Conservation (phyloP, 2,113 vertebrate species). For the Gorsachius goisagi region DNA sequence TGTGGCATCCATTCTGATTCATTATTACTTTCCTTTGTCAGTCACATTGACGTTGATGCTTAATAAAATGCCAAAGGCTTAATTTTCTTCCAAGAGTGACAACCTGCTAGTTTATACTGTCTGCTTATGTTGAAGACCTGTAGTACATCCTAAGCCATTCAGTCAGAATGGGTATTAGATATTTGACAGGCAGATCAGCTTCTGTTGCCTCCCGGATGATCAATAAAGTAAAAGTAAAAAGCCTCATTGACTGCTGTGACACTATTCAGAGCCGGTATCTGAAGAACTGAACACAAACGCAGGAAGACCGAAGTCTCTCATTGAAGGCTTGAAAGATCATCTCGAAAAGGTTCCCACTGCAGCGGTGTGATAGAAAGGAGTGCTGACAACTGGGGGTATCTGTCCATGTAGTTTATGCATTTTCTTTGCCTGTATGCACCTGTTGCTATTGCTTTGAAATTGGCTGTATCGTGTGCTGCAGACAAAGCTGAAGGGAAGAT, state of each 20-base stretch:
- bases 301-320: background rate
- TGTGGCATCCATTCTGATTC: background rate
- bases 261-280: background rate
- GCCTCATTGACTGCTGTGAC: background rate
- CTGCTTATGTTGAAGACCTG: background rate
- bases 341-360: background rate
- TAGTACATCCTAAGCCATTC: background rate
- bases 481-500: background rate
- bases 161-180: background rate
- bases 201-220: background rate
- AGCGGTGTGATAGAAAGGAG: background rate
- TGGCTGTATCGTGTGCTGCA: background rate
- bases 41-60: background rate
- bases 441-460: background rate
- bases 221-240: background rate
- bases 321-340: background rate
- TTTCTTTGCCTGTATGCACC: background rate
- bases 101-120: background rate
- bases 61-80: background rate
- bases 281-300: background rate
- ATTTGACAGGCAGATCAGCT: background rate
- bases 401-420: background rate
- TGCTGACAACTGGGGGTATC: background rate
- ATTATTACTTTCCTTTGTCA: background rate
- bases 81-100: background rate